Percentiles rank a stretch among this genome's conserved stretches.
Evolutionary conservation across 2,113 vertebrate genomes (phyloP).

Genomic region (Panthera uncia): DNA sequence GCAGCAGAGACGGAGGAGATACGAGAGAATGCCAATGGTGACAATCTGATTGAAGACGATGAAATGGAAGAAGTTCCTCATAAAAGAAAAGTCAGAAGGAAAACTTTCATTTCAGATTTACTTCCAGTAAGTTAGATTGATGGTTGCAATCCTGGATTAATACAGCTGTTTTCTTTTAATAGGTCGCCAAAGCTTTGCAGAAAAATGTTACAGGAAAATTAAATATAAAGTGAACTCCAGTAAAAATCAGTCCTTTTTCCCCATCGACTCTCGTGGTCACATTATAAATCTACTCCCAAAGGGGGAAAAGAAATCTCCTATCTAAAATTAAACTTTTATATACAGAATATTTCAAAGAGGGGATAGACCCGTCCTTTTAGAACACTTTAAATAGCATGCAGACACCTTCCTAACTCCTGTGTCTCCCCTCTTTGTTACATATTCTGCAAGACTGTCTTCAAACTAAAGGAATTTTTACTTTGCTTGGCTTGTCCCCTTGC

Average conservation of each 20-base stretch:
- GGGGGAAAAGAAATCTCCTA: background rate
- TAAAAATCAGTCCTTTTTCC: background rate
- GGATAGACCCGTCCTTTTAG: background rate
- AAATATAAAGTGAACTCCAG: background rate
- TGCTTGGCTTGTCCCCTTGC: background rate
- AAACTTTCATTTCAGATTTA: conserved; percentile 91
- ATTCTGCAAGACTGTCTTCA: background rate
- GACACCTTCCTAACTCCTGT: background rate
- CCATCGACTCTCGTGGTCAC: background rate
- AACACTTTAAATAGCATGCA: background rate
- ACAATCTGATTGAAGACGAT: conserved; percentile 79
- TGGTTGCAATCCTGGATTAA: background rate
- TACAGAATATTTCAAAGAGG: background rate
- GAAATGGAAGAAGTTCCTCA: conserved; percentile 82
- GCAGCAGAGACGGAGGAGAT: conserved; percentile 76
- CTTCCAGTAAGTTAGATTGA: conserved; percentile 90
- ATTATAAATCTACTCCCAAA: background rate
- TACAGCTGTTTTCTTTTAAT: background rate
- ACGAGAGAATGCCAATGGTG: conserved; percentile 38
- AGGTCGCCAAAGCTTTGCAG: background rate
- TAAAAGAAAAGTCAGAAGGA: conserved; percentile 79
- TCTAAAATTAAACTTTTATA: background rate
- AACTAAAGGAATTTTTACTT: background rate
- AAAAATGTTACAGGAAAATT: background rate
- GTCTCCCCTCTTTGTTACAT: background rate